Percentiles rank a stretch among this genome's conserved stretches.
phyloP scores from a whole-genome alignment of 1,140 invertebrate genomes.

The Hypothenemus hampei region DNA sequence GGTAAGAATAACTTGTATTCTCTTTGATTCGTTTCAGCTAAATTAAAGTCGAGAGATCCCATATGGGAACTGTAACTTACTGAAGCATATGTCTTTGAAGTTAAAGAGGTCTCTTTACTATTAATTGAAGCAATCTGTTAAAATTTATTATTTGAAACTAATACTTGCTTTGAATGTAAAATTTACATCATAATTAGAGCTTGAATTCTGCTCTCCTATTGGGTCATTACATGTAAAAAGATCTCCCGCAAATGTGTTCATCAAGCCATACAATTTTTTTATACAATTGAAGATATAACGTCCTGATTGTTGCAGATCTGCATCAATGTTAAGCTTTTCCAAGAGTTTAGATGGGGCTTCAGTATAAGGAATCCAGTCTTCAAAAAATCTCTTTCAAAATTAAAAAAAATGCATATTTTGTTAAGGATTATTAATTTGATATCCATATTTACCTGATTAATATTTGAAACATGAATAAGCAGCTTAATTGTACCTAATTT shows the following conservation, averaged over 20 bases:
- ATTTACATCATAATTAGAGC: too few relatives aligned
- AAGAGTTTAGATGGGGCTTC: slow-evolving; percentile 23
- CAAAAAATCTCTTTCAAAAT: slow-evolving; percentile 30
- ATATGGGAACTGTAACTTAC: too few relatives aligned
- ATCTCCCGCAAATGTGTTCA: slow-evolving; percentile 7
- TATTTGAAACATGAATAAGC: slow-evolving; percentile 22
- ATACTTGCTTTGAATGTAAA: too few relatives aligned
- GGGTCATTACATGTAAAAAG: too few relatives aligned
- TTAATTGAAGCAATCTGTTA: too few relatives aligned
- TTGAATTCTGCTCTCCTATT: too few relatives aligned
- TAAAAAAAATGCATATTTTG: too few relatives aligned
- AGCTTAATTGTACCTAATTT: slow-evolving; percentile 5
- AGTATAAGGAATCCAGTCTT: slow-evolving; percentile 22
- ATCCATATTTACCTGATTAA: slow-evolving; percentile 18
- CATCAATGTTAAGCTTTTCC: slow-evolving; percentile 19
- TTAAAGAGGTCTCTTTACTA: too few relatives aligned
- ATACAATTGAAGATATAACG: slow-evolving; percentile 28
- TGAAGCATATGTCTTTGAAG: too few relatives aligned
- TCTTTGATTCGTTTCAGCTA: background rate
- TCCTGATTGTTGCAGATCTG: slow-evolving; percentile 17
- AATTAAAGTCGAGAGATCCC: too few relatives aligned
- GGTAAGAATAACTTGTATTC: slow-evolving; percentile 13
- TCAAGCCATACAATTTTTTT: slow-evolving; percentile 22
- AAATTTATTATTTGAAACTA: too few relatives aligned
- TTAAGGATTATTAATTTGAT: too few relatives aligned